Conservation (phyloP, 2,888 invertebrate genomes). For the Melanargia galathea region DNA sequence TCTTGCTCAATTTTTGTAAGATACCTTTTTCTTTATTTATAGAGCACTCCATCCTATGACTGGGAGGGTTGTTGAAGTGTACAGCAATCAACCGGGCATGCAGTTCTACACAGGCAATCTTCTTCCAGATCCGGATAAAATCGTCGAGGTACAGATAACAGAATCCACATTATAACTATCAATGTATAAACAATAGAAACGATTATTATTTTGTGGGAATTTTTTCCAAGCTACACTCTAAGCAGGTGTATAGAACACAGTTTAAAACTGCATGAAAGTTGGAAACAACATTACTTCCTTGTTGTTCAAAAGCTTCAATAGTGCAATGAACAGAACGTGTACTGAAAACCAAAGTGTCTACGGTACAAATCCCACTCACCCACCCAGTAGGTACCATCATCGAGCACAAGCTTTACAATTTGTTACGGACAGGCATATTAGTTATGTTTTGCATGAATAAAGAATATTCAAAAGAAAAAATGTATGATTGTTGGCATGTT, state of each 20-base stretch:
- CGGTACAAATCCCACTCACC: no score
- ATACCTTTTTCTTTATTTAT: constrained; percentile 39
- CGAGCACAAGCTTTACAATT: no score
- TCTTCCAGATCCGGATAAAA: constrained; percentile 83
- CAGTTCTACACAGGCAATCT: constrained; percentile 94
- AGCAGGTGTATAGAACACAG: no score
- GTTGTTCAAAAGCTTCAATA: no score
- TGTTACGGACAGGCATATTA: no score
- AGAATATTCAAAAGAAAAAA: not conserved
- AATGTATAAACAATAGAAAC: not conserved
- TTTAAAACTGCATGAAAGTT: no score
- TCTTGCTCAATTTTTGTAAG: not conserved
- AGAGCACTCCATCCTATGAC: constrained; percentile 85
- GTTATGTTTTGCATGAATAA: no score
- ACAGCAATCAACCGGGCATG: constrained; percentile 93
- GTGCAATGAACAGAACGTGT: no score
- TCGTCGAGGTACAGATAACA: constrained; percentile 60
- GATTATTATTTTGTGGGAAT: not conserved
- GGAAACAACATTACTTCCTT: no score
- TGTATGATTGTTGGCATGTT: not conserved
- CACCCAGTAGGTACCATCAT: no score
- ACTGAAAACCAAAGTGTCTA: no score
- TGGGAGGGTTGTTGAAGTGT: constrained; percentile 90
- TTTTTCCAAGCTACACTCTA: no score
- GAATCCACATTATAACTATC: not conserved